phyloP scores from a whole-genome alignment of 2,888 invertebrate species.

The Pecten maximus region DNA sequence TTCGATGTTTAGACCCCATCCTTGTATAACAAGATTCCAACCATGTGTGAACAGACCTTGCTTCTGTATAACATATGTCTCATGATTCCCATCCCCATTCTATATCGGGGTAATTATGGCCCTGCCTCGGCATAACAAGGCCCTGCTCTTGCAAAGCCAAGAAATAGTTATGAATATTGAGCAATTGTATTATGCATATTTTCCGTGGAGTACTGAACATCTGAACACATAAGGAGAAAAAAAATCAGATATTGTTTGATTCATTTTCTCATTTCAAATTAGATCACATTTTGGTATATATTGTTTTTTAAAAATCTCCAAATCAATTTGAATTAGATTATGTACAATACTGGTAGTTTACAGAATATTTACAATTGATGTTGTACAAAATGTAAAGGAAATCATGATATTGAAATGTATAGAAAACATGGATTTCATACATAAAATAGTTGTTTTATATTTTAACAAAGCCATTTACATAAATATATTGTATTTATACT shows the following conservation, averaged over 20 bases:
- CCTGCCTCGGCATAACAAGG: neutral
- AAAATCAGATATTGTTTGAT: neutral
- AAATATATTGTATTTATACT: neutral
- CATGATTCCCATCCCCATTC: neutral
- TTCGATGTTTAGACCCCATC: too few relatives aligned
- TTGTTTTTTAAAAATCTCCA: neutral
- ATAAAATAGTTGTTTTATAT: neutral
- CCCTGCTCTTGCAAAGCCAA: neutral
- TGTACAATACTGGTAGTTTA: neutral
- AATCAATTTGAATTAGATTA: neutral
- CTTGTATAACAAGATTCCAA: too few relatives aligned
- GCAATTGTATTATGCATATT: constrained; percentile 25
- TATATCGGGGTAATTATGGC: neutral
- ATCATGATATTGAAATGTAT: neutral
- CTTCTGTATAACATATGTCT: too few relatives aligned
- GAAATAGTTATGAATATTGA: neutral
- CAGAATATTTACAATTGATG: neutral
- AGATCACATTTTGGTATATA: neutral
- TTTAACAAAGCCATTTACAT: neutral
- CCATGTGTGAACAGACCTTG: neutral
- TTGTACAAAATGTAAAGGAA: neutral
- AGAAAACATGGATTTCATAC: neutral
- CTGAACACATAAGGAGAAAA: neutral
- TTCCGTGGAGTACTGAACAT: neutral
- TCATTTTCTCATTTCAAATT: neutral